These are phyloP conservation scores for Petromus typicus DNA, from an alignment of 2,113 vertebrate species.

Conservation along the genomic window DNA sequence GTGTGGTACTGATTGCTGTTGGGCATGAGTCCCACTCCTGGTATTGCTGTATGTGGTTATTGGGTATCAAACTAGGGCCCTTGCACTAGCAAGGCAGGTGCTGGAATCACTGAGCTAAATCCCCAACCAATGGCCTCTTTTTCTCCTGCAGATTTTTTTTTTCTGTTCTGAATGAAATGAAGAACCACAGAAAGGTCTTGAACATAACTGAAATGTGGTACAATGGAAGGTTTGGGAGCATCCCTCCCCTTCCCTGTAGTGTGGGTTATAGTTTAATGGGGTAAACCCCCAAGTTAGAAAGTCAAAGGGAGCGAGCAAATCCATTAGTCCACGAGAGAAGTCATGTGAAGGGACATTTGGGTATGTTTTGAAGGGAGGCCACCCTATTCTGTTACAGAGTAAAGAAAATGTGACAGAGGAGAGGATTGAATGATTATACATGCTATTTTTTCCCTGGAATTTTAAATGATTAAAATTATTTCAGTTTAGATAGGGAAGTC, in stretches of 20 bases:
- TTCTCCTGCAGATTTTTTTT: not conserved
- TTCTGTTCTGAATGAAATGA: not conserved
- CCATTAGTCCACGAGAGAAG: fast-evolving
- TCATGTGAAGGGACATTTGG: fast-evolving
- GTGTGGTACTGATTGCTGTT: too few relatives aligned
- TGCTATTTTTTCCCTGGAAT: not conserved
- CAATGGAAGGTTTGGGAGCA: not conserved
- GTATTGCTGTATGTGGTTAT: too few relatives aligned
- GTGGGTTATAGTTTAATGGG: not conserved
- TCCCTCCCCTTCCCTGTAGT: fast-evolving
- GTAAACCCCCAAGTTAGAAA: too few relatives aligned
- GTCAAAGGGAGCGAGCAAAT: fast-evolving
- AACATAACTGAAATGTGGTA: not conserved
- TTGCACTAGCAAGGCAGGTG: too few relatives aligned
- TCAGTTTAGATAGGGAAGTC: not conserved
- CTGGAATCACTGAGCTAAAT: too few relatives aligned
- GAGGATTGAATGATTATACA: too few relatives aligned
- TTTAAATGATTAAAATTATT: not conserved
- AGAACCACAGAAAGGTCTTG: not conserved
- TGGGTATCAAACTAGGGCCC: too few relatives aligned
- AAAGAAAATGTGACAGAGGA: not conserved
- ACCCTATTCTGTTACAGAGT: fast-evolving
- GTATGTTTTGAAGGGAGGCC: not conserved
- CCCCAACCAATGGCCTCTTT: too few relatives aligned
- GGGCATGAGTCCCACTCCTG: too few relatives aligned